phyloP scores from a whole-genome alignment of 2,888 invertebrate genomes.

The Scaptomyza reducta region DNA sequence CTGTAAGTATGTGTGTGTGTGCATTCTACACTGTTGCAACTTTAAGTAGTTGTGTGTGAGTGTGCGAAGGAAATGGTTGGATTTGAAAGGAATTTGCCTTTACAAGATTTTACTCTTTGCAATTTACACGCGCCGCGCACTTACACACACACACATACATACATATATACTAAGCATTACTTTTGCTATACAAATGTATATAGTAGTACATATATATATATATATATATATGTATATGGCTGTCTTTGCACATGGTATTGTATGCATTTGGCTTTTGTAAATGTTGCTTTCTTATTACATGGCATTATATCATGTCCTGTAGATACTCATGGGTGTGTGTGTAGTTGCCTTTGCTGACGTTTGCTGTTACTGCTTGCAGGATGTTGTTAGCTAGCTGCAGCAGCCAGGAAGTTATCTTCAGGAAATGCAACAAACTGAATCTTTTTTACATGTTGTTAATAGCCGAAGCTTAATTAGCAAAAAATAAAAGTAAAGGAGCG shows the following conservation, averaged over 20 bases:
- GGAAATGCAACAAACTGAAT: conserved; percentile 26
- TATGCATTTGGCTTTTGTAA: conserved; percentile 75
- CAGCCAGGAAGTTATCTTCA: conserved; percentile 37
- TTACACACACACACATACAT: conserved; percentile 3
- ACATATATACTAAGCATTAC: neutral
- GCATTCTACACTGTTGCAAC: conserved; percentile 61
- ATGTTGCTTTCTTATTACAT: conserved; percentile 78
- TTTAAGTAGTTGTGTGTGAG: conserved; percentile 70
- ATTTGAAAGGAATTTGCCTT: conserved; percentile 81
- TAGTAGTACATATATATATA: conserved; percentile 17
- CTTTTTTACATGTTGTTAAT: conserved; percentile 25
- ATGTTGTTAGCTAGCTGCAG: conserved; percentile 46
- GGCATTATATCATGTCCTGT: conserved; percentile 69
- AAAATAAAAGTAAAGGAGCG: neutral
- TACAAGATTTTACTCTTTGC: conserved; percentile 80
- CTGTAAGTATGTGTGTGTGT: conserved; percentile 6
- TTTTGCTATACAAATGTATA: conserved; percentile 6
- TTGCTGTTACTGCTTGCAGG: conserved; percentile 47
- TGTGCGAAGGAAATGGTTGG: conserved; percentile 69
- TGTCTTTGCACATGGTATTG: conserved; percentile 46
- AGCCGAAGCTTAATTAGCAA: conserved; percentile 43
- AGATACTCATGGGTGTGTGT: neutral
- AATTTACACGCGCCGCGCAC: conserved; percentile 77
- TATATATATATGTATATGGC: conserved; percentile 13
- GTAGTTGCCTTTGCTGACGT: conserved; percentile 30